Conservation (phyloP, 1,140 invertebrate genomes). For the Orussus abietinus region DNA sequence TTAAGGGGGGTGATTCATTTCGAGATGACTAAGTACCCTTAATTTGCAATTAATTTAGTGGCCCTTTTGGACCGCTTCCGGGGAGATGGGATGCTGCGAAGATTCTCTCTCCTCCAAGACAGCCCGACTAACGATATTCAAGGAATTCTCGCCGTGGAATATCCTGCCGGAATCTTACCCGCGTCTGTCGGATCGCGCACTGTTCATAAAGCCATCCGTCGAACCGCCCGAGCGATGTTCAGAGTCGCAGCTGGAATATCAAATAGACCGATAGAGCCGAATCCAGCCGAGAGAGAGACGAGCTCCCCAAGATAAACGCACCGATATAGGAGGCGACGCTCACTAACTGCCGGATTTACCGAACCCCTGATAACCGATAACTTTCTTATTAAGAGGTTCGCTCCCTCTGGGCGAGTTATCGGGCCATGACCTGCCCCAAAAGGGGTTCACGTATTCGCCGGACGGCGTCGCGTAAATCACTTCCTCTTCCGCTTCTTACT, state of each 20-base stretch:
- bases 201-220: constrained; percentile 17
- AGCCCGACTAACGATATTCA: too few relatives aligned
- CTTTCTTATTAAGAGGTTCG: constrained; percentile 44
- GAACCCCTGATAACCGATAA: constrained; percentile 39
- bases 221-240: constrained; percentile 22
- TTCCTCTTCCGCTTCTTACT: neutral
- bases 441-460: neutral
- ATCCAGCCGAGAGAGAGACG: constrained; percentile 24
- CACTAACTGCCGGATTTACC: constrained; percentile 42
- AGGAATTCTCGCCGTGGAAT: too few relatives aligned
- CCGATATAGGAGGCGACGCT: constrained; percentile 39
- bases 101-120: too few relatives aligned
- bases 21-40: too few relatives aligned
- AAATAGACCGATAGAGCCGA: constrained; percentile 33
- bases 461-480: neutral
- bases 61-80: too few relatives aligned
- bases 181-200: constrained; percentile 14
- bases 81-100: too few relatives aligned
- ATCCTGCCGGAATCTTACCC: too few relatives aligned
- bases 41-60: too few relatives aligned
- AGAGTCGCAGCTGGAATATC: constrained; percentile 36
- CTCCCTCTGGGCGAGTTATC: too few relatives aligned
- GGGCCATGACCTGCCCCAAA: too few relatives aligned
- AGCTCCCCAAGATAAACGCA: constrained; percentile 39
- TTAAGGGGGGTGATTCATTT: too few relatives aligned